Base-by-base conservation (phyloP, 2,113 vertebrate genomes). In the Amphilophus citrinellus region DNA sequence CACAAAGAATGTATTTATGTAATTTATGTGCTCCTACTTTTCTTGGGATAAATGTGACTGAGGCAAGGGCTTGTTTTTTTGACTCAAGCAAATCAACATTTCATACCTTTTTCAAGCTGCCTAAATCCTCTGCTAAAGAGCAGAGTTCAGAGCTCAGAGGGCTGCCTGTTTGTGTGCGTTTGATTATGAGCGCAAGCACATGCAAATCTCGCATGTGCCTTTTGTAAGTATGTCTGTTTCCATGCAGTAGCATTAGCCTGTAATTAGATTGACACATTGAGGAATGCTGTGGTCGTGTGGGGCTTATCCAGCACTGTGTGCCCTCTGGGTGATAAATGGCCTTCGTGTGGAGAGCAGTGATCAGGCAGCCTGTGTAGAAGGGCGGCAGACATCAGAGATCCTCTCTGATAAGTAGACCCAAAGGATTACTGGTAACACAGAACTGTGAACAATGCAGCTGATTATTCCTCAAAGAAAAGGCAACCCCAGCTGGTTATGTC, bases 201-300 rank as follows among this genome's bases (percentile, higher is more conserved):
- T 82, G 78, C 80, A 77, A 73, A 76, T 50, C 3, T 10, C 77
- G 68, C 58, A 20, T 82, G 82, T 47, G 24, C 6, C 71, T 76
- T 37, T 53, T 77, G 68, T 76, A 22, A 80, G 76, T 76, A 60
- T 76, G 60, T 62, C 56, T 92, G 47, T 89, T 90, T 88, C 87
- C 81, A 83, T 89, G 88, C 80, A 66, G 88, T 42, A 86, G 83
- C 89, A 76, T 94, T 90, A 87, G 87, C 57, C 79, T 76, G 76
- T 90, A 92, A 94, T 95, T 94, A 95, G 84, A 91, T 32, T 61
- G 85, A 88, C 92, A 89, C 84, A 71, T 89, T 65, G 42, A 75
- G 81, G 90, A 90, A 93, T 94, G 91, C 86, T 30, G 39, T 13
- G 65, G 79, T 86, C 42, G 66, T 76, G 81, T 61, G 53, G 76